Conservation (phyloP, 2,113 vertebrate species). For the Colistium nudipinnis region DNA sequence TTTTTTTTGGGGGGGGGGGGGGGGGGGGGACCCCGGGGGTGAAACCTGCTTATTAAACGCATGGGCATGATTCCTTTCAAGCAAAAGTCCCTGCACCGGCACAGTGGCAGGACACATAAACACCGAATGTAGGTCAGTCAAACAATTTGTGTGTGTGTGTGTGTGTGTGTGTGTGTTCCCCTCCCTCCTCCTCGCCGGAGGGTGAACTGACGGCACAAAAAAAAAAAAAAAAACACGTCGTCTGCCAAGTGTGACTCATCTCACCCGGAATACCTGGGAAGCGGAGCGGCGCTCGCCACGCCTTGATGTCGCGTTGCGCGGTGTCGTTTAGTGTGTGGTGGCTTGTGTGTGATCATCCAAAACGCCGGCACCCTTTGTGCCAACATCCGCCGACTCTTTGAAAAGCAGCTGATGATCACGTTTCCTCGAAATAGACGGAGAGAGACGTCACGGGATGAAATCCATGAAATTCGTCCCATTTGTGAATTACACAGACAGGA, state of each 20-base stretch:
- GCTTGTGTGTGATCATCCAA: neutral
- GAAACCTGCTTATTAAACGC: slow-evolving; percentile 53
- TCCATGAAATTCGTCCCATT: slow-evolving; percentile 9
- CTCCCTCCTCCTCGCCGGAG: slow-evolving; percentile 57
- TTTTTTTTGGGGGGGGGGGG: too few relatives aligned
- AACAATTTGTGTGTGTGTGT: slow-evolving; percentile 71
- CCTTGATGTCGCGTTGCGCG: neutral
- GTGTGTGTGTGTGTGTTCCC: too few relatives aligned
- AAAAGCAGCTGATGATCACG: slow-evolving; percentile 39
- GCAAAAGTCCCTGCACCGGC: slow-evolving; percentile 39
- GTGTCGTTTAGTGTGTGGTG: neutral
- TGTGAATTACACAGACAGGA: slow-evolving; percentile 5
- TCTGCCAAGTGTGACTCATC: slow-evolving; percentile 74
- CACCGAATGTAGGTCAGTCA: slow-evolving; percentile 74
- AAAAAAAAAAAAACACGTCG: slow-evolving; percentile 71
- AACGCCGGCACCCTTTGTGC: neutral
- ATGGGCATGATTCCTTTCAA: slow-evolving; percentile 68
- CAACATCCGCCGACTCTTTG: slow-evolving; percentile 9
- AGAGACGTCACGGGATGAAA: slow-evolving; percentile 16
- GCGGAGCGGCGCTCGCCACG: slow-evolving; percentile 35
- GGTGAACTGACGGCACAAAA: slow-evolving; percentile 66
- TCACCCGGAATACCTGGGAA: slow-evolving; percentile 59
- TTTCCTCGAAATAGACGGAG: slow-evolving; percentile 13
- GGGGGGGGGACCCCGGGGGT: too few relatives aligned
- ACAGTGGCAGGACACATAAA: slow-evolving; percentile 59